phyloP scores from a whole-genome alignment of 2,888 invertebrate species.

The Anthophora plumipes region DNA sequence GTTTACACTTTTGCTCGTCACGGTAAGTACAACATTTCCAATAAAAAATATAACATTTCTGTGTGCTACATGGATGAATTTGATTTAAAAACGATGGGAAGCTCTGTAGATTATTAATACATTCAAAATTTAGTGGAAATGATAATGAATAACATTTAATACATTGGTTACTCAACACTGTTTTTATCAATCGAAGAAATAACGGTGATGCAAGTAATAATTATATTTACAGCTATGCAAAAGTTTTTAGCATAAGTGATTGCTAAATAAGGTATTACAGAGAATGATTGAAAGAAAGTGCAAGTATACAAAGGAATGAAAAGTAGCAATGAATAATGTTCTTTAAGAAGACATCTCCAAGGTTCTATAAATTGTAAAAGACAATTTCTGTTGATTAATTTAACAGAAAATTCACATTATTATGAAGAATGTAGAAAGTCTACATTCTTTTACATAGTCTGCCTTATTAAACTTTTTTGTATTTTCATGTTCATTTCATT shows the following conservation, averaged over 20 bases:
- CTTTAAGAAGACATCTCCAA: conserved; percentile 11
- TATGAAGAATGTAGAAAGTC: not conserved
- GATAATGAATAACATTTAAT: not conserved
- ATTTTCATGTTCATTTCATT: not conserved
- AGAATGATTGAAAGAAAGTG: conserved; percentile 15
- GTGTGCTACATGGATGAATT: too few relatives aligned
- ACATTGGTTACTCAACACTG: not conserved
- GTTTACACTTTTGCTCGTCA: too few relatives aligned
- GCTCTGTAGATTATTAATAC: too few relatives aligned
- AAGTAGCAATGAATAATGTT: conserved; percentile 14
- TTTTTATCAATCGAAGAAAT: conserved; percentile 20
- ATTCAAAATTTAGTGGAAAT: not conserved
- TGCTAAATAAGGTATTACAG: not conserved
- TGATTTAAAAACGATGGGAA: too few relatives aligned
- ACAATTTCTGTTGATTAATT: conserved; percentile 4
- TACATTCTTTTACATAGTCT: not conserved
- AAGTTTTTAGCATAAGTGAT: conserved; percentile 19
- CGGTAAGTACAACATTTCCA: too few relatives aligned
- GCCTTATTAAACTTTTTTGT: not conserved
- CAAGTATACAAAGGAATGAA: conserved; percentile 29
- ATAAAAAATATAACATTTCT: too few relatives aligned
- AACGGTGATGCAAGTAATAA: conserved; percentile 4
- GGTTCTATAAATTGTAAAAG: conserved; percentile 16
- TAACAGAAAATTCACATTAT: conserved; percentile 1
- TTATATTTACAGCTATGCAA: conserved; percentile 24